These are phyloP conservation scores for Corapipo altera DNA, from an alignment of 2,113 vertebrate genomes.

Conservation along the genomic window DNA sequence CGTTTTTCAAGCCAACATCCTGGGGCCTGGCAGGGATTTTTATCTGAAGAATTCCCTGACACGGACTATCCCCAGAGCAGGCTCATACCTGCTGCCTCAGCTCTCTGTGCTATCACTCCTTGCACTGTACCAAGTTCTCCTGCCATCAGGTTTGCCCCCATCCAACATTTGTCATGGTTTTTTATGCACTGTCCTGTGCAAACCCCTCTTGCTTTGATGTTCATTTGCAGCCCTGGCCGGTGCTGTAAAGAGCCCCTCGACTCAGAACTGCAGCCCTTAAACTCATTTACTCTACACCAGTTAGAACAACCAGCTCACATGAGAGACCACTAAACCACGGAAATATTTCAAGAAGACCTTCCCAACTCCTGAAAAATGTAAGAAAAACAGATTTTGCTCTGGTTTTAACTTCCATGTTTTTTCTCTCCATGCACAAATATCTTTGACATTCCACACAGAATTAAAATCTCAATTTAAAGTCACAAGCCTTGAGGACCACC, in stretches of 20 bases:
- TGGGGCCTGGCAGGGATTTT: background rate
- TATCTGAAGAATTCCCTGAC: background rate
- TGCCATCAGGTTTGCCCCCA: background rate
- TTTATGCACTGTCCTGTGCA: background rate
- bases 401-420: background rate
- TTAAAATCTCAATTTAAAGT: background rate
- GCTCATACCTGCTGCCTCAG: background rate
- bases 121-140: rapidly evolving
- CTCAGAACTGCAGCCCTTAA: background rate
- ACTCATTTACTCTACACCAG: background rate
- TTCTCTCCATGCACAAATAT: background rate
- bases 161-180: background rate
- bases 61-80: background rate
- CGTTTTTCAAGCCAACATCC: background rate
- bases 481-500: background rate
- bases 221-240: background rate
- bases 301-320: background rate
- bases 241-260: background rate
- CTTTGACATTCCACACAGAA: background rate
- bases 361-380: background rate
- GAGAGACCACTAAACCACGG: background rate
- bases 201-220: background rate
- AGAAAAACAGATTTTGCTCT: background rate
- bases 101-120: background rate
- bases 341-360: background rate